Conservation (phyloP, 2,888 invertebrate genomes). For the Ephialtes manifestator region DNA sequence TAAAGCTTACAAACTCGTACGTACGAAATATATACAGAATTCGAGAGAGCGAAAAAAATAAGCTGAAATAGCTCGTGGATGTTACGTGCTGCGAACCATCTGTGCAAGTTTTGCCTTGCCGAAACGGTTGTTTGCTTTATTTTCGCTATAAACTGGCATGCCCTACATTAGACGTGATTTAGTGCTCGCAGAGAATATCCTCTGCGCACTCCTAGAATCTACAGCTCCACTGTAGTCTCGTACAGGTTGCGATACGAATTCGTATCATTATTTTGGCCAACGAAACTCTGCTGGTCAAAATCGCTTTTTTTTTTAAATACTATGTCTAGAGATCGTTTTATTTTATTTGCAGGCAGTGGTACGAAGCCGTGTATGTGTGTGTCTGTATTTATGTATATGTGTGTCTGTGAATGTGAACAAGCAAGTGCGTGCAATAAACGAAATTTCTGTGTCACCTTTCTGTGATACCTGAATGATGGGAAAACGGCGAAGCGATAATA, state of each 20-base stretch:
- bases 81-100: slow-evolving; percentile 37
- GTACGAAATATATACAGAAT: slow-evolving; percentile 57
- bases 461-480: slow-evolving; percentile 82
- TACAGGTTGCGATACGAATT: slow-evolving; percentile 35
- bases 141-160: slow-evolving; percentile 48
- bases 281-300: slow-evolving; percentile 3
- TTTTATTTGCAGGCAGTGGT: slow-evolving; percentile 61
- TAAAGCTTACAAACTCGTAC: slow-evolving; percentile 51
- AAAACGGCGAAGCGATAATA: slow-evolving; percentile 81
- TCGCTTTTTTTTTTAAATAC: slow-evolving; percentile 34
- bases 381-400: background rate
- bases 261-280: slow-evolving; percentile 28
- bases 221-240: slow-evolving; percentile 32
- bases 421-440: slow-evolving; percentile 83
- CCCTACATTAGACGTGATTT: slow-evolving; percentile 39
- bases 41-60: slow-evolving; percentile 36
- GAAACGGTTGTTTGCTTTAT: slow-evolving; percentile 17
- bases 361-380: slow-evolving; percentile 61
- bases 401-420: slow-evolving; percentile 65
- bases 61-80: slow-evolving; percentile 30
- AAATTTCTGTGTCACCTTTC: slow-evolving; percentile 83
- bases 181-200: slow-evolving; percentile 7
- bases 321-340: slow-evolving; percentile 39
- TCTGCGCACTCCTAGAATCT: slow-evolving; percentile 12
- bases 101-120: slow-evolving; percentile 25